Conservation (phyloP, 2,113 vertebrate species). For the Pseudolaguvia tuberculata region DNA sequence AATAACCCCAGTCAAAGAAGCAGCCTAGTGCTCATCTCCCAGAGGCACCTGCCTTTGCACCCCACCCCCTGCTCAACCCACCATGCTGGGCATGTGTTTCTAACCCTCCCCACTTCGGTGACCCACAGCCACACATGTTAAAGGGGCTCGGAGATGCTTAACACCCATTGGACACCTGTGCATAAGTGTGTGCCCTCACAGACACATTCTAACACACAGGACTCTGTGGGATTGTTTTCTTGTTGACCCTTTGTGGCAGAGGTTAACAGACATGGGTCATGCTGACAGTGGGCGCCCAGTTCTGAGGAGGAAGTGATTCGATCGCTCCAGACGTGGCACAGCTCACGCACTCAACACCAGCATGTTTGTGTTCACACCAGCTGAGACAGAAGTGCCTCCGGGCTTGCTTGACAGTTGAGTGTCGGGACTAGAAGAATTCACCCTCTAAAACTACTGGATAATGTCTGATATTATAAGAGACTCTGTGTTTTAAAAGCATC, state of each 20-base stretch:
- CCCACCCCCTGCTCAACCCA: constrained; percentile 38
- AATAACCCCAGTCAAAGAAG: constrained; percentile 47
- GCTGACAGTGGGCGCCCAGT: constrained; percentile 62
- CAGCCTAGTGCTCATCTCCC: constrained; percentile 35
- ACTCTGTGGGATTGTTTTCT: constrained; percentile 49
- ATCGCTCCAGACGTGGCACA: constrained; percentile 37
- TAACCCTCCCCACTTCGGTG: constrained; percentile 66
- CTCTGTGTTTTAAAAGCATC: not conserved
- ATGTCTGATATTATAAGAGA: constrained; percentile 4
- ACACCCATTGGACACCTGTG: constrained; percentile 79
- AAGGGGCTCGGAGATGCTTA: constrained; percentile 69
- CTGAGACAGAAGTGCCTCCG: constrained; percentile 28
- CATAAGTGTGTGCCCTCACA: constrained; percentile 59
- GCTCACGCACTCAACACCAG: constrained; percentile 44
- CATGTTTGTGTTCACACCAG: constrained; percentile 46
- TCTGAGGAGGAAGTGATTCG: constrained; percentile 50
- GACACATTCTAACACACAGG: constrained; percentile 40
- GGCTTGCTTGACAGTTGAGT: constrained; percentile 27
- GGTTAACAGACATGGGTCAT: constrained; percentile 73
- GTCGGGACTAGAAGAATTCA: constrained; percentile 30
- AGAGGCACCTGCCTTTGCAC: constrained; percentile 57
- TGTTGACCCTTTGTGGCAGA: constrained; percentile 54
- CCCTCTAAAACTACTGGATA: not conserved
- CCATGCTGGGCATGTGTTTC: constrained; percentile 66
- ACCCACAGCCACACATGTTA: constrained; percentile 69